These are phyloP conservation scores for Schizopygopsis malacanthus DNA, from an alignment of 2,797 vertebrate genomes.

Conservation along the genomic window DNA sequence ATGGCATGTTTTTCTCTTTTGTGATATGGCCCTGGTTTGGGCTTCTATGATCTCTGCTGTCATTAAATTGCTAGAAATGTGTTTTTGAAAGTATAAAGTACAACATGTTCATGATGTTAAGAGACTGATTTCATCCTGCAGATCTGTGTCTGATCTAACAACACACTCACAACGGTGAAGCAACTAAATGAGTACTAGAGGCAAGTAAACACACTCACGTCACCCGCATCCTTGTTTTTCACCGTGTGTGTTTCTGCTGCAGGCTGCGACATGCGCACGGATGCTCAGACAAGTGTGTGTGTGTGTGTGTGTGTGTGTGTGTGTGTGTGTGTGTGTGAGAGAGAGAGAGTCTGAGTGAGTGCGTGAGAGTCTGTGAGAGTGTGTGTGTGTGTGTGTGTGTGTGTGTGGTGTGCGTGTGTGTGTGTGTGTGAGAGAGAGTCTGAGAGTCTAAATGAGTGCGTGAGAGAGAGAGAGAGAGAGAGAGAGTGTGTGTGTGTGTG, in stretches of 20 bases:
- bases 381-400: slow-evolving; percentile 10
- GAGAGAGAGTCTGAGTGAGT: too few relatives aligned
- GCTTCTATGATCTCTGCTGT: background rate
- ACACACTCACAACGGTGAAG: background rate
- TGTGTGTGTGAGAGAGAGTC: too few relatives aligned
- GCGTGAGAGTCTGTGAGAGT: too few relatives aligned
- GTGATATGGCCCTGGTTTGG: background rate
- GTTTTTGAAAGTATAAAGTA: background rate
- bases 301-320: slow-evolving; percentile 33
- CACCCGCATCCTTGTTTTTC: slow-evolving; percentile 51
- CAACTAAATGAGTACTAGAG: background rate
- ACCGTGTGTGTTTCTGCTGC: slow-evolving; percentile 71
- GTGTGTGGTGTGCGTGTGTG: too few relatives aligned
- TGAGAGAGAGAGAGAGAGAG: too few relatives aligned
- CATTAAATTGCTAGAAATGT: background rate
- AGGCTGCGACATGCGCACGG: slow-evolving; percentile 85
- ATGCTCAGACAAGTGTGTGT: slow-evolving; percentile 75
- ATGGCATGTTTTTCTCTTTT: too few relatives aligned
- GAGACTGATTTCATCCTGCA: background rate
- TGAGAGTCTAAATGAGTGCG: too few relatives aligned
- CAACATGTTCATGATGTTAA: background rate
- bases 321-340: too few relatives aligned
- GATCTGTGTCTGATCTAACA: background rate
- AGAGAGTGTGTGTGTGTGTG: too few relatives aligned
- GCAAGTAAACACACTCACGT: slow-evolving; percentile 37